Evolutionary conservation across 2,797 vertebrate species (phyloP), one percentile per base, ranked within the genome.

Genomic region (Scomberomorus guttatus): DNA sequence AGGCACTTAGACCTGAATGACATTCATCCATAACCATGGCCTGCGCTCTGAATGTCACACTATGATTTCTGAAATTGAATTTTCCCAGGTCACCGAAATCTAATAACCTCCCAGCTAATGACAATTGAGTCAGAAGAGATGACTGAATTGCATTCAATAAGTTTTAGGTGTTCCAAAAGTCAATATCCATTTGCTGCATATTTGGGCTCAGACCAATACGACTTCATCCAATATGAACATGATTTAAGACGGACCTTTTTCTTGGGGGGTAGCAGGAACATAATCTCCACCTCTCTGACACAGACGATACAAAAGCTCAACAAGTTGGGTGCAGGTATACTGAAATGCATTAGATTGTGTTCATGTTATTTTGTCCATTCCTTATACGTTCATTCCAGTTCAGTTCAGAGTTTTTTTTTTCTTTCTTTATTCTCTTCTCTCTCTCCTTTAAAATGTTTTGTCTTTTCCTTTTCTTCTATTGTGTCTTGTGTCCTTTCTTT

Each of bases 41-140:
- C 64, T 66, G 32, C 8, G 27, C 79, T 69, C 59, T 65, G 57
- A 86, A 74, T 80, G 79, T 85, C 46, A 20, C 76, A 29, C 56
- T 22, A 34, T 56, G 75, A 77, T 77, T 86, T 81, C 69, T 59
- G 7, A 87, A 85, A 90, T 81, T 77, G n/a, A 75, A 90, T 85
- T 87, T 84, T 85, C 66, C 63, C 34, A 59, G 51, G 27, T 51
- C 58, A 7, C 58, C 68, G 70, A 90, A 87, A 88, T 89, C 72
- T 56, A 91, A 91, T 90, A 79, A 81, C 64, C 80, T 75, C 27
- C 24, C 12, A 20, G 71, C 73, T 85, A 86, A 89, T 82, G 59
- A 76, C 79, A 77, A 65, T 32, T 20, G 61, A 75, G 51, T 71
- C 52, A 69, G 61, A 64, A 54, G 60, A 82, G 70, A 84, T 69